A percentile compares a stretch with the other conserved stretches of the same genome.
Conservation (phyloP, 2,113 vertebrate genomes). For the Hystrix brachyura region DNA sequence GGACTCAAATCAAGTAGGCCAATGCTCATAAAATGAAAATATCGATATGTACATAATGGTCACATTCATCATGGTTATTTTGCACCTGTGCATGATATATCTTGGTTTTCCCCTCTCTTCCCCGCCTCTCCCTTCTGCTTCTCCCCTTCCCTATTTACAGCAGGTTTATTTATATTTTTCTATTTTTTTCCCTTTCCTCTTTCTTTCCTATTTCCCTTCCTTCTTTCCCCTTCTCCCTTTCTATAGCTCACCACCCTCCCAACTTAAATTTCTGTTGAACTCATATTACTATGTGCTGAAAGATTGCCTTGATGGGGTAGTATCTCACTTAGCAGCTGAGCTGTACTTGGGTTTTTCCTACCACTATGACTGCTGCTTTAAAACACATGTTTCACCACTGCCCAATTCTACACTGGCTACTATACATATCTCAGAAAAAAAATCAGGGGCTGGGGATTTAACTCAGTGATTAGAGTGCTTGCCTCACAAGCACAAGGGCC, state of each 20-base stretch:
- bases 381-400: background rate
- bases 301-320: background rate
- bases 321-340: background rate
- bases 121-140: too few species aligned
- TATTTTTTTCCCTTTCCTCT: background rate
- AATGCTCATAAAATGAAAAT: background rate
- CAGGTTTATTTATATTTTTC: background rate
- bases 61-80: too few species aligned
- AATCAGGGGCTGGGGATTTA: too few species aligned
- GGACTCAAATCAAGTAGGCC: background rate
- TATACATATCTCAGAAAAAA: background rate
- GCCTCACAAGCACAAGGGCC: too few species aligned
- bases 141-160: background rate
- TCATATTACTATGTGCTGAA: too few species aligned
- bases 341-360: background rate
- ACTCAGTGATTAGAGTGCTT: too few species aligned
- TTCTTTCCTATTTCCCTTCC: background rate
- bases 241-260: background rate
- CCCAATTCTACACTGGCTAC: background rate
- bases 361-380: background rate
- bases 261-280: too few species aligned
- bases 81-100: too few species aligned
- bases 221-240: too few species aligned
- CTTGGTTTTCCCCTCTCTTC: too few species aligned
- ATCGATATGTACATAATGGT: background rate